Evolutionary conservation across 2,113 vertebrate genomes (phyloP).

Genomic region (Zootoca vivipara): DNA sequence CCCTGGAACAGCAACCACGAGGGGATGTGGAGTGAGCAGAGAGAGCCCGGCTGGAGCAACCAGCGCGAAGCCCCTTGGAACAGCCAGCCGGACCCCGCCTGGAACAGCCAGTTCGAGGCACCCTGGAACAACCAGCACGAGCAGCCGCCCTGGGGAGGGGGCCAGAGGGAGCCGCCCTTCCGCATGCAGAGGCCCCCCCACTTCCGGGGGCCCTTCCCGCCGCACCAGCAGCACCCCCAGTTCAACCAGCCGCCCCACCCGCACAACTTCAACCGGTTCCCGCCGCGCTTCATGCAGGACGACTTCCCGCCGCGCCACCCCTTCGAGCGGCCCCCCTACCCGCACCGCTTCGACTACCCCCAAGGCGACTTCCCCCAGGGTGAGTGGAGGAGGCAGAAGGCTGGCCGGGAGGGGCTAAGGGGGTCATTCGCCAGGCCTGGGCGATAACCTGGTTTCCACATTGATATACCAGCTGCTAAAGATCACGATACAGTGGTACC

Average conservation of each 20-base stretch:
- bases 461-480: too few relatives aligned
- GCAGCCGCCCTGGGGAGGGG: slow-evolving; percentile 92
- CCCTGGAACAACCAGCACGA: slow-evolving; percentile 91
- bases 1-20: slow-evolving; percentile 96
- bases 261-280: slow-evolving; percentile 95
- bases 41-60: slow-evolving; percentile 91
- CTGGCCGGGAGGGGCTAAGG: not conserved
- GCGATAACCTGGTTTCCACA: too few relatives aligned
- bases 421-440: not conserved
- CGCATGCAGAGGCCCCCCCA: slow-evolving; percentile 96
- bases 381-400: slow-evolving; percentile 58
- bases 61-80: slow-evolving; percentile 87
- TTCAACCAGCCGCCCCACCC: slow-evolving; percentile 96
- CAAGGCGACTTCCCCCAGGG: slow-evolving; percentile 93
- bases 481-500: too few relatives aligned
- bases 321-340: slow-evolving; percentile 92
- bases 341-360: slow-evolving; percentile 93
- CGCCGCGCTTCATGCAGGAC: slow-evolving; percentile 96
- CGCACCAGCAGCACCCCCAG: slow-evolving; percentile 95
- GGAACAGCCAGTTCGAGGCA: slow-evolving; percentile 90
- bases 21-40: slow-evolving; percentile 94
- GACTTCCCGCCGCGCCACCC: slow-evolving; percentile 95
- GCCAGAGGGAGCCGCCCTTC: slow-evolving; percentile 93
- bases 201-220: slow-evolving; percentile 94
- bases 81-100: slow-evolving; percentile 81